A percentile compares a stretch with the other conserved stretches of the same genome.
Evolutionary conservation across 2,113 vertebrate species (phyloP).

Genomic region (Plestiodon gilberti): DNA sequence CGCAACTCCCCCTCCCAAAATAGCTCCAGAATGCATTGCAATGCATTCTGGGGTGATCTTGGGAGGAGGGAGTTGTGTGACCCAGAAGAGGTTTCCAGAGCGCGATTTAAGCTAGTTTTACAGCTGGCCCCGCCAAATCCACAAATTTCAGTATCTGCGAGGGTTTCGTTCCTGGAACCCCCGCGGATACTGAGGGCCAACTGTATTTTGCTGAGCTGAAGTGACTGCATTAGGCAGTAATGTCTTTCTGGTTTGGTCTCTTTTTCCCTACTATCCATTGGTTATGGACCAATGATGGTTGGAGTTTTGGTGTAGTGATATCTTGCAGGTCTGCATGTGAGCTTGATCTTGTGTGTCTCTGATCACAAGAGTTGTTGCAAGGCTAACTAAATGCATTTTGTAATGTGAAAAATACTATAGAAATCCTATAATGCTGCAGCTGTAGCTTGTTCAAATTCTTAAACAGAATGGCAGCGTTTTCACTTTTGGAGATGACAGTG

Average conservation of each 20-base stretch:
- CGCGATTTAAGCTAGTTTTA: no score
- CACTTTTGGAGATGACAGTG: constrained; percentile 69
- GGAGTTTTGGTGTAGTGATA: not conserved
- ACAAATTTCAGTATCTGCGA: no score
- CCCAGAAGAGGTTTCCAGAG: no score
- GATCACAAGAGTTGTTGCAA: not conserved
- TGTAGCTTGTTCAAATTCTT: not conserved
- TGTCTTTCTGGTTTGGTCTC: not conserved
- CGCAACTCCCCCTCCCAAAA: no score
- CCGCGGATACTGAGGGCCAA: no score
- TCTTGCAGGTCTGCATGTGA: not conserved
- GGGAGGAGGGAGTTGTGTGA: no score
- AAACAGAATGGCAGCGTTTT: constrained; percentile 65
- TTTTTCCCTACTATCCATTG: not conserved
- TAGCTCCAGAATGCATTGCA: no score
- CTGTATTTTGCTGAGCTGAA: not conserved
- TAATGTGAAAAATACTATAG: not conserved
- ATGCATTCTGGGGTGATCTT: no score
- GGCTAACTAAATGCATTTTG: not conserved
- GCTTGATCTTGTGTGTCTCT: no score
- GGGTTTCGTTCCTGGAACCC: no score
- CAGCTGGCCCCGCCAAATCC: no score
- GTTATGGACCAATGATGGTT: not conserved
- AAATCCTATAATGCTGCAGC: not conserved
- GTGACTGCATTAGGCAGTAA: no score